Percentiles rank a stretch among this genome's conserved stretches.
These are phyloP conservation scores for Scophthalmus maximus DNA, from an alignment of 2,113 vertebrate genomes.

Conservation along the genomic window DNA sequence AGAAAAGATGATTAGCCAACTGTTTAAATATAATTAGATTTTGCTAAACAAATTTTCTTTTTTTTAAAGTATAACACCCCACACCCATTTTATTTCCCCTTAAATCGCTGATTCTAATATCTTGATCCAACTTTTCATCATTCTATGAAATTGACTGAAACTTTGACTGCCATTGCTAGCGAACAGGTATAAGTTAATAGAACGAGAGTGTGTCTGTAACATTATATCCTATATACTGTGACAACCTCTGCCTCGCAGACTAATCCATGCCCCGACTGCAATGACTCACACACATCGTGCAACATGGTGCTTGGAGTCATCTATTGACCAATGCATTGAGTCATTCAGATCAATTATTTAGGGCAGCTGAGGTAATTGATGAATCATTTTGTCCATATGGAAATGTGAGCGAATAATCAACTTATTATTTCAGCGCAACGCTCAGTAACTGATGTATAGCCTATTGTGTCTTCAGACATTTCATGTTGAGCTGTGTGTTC, in stretches of 20 bases:
- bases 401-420: background rate
- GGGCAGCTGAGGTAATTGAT: background rate
- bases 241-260: constrained; percentile 17
- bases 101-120: no score
- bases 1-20: background rate
- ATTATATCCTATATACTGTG: constrained; percentile 17
- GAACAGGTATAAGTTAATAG: constrained; percentile 3
- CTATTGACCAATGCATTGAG: constrained; percentile 2
- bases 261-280: background rate
- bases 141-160: background rate
- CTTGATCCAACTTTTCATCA: no score
- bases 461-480: constrained; percentile 25
- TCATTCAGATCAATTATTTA: constrained; percentile 41
- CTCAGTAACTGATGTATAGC: background rate
- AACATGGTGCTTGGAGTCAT: constrained; percentile 19
- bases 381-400: background rate
- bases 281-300: constrained; percentile 20
- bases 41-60: no score
- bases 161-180: background rate
- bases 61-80: no score
- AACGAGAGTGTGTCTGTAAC: constrained; percentile 14
- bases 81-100: background rate
- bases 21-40: background rate
- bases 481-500: constrained; percentile 31
- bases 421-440: background rate